Percentiles rank a stretch among this genome's conserved stretches.
Evolutionary conservation across 1,140 invertebrate species (phyloP).

Genomic region (Drosophila truncata): DNA sequence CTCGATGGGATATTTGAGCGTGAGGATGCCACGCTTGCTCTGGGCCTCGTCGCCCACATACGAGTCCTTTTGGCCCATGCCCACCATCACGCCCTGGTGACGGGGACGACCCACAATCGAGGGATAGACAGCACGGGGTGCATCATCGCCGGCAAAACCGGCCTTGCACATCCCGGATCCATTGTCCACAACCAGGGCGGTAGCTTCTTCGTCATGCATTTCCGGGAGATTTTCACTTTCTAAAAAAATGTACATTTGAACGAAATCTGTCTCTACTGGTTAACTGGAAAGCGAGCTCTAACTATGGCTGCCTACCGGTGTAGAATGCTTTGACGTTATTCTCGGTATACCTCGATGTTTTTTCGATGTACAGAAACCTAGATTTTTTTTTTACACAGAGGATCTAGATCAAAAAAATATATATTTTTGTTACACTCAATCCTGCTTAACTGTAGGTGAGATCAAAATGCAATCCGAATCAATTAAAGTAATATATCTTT

Average conservation of each 20-base stretch:
- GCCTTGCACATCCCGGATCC: slow-evolving; percentile 13
- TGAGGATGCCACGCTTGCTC: slow-evolving; percentile 8
- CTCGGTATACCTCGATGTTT: background rate
- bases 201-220: slow-evolving; percentile 10
- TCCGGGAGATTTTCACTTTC: background rate
- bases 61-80: slow-evolving; percentile 13
- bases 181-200: slow-evolving; percentile 7
- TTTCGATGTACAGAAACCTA: background rate
- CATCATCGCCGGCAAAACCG: slow-evolving; percentile 8
- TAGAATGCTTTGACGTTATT: background rate
- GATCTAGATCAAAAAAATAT: too few relatives aligned
- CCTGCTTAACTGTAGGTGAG: too few relatives aligned
- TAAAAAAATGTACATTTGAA: background rate
- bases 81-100: slow-evolving; percentile 13
- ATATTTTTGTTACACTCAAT: too few relatives aligned
- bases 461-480: too few relatives aligned
- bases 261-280: background rate
- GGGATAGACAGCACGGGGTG: background rate
- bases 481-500: background rate
- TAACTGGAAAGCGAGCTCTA: background rate
- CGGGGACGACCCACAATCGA: slow-evolving; percentile 14
- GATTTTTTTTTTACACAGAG: too few relatives aligned
- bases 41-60: slow-evolving; percentile 10
- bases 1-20: slow-evolving; percentile 9
- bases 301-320: background rate